A percentile compares a stretch with the other conserved stretches of the same genome.
These are phyloP conservation scores for Eidolon helvum DNA, from an alignment of 2,113 vertebrate genomes.

Conservation along the genomic window DNA sequence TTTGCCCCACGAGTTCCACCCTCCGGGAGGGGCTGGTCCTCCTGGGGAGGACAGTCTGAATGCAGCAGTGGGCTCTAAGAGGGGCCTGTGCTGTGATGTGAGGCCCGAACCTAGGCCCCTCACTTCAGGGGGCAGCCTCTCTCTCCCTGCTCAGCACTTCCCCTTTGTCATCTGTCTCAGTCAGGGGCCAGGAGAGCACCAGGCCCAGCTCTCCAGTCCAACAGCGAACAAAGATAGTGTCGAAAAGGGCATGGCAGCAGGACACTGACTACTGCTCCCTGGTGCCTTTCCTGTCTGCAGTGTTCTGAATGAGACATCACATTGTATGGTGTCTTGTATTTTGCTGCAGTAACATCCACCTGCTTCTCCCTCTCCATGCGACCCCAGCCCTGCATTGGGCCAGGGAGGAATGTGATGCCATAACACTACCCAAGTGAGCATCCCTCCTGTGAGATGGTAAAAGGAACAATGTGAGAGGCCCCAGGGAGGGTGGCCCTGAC, in stretches of 20 bases:
- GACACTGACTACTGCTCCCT: accelerated
- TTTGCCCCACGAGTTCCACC: neutral
- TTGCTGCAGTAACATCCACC: neutral
- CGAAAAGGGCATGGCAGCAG: neutral
- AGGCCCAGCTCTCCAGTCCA: neutral
- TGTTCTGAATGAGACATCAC: neutral
- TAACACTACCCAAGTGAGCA: accelerated
- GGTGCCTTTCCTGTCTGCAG: neutral
- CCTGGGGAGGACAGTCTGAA: neutral
- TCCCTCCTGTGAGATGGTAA: accelerated
- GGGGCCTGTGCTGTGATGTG: accelerated
- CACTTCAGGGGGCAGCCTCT: neutral
- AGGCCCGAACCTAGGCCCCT: neutral
- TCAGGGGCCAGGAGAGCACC: neutral
- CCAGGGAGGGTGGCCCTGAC: neutral
- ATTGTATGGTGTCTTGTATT: neutral
- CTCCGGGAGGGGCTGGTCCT: neutral
- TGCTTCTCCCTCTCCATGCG: neutral
- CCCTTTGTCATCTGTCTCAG: neutral
- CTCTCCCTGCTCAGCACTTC: neutral
- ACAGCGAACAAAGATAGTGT: neutral
- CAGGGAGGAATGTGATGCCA: accelerated
- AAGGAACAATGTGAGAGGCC: neutral
- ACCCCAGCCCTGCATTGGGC: neutral
- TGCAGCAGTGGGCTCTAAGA: neutral